Conservation (phyloP, 2,113 vertebrate genomes). For the Hirundichthys speculiger region DNA sequence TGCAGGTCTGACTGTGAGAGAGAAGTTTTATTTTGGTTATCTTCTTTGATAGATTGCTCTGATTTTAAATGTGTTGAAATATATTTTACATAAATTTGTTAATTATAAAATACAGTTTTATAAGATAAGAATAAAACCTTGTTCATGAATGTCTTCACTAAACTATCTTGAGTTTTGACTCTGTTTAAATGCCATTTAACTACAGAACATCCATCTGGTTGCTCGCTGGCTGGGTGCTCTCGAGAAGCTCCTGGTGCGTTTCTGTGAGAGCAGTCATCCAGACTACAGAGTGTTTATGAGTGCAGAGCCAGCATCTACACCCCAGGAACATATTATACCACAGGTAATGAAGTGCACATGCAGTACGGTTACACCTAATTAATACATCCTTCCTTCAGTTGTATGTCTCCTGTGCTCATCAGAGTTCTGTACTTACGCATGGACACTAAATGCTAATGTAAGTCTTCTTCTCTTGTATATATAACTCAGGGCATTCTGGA, state of each 20-base stretch:
- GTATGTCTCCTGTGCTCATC: neutral
- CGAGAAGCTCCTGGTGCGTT: slow-evolving; percentile 83
- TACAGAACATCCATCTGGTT: slow-evolving; percentile 86
- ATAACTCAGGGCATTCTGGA: slow-evolving; percentile 80
- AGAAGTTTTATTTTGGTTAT: neutral
- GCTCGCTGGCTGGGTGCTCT: slow-evolving; percentile 81
- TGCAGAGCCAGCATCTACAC: slow-evolving; percentile 77
- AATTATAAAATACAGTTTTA: no score
- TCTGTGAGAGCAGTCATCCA: slow-evolving; percentile 79
- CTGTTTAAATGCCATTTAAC: neutral
- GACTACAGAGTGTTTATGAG: slow-evolving; percentile 80
- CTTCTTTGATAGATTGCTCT: neutral
- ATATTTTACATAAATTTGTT: no score
- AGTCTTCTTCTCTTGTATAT: neutral
- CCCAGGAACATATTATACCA: slow-evolving; percentile 81
- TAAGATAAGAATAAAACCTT: no score
- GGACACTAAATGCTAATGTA: neutral
- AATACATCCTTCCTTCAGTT: neutral
- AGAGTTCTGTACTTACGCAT: neutral
- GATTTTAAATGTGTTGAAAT: no score
- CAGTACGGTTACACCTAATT: neutral
- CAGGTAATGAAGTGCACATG: slow-evolving; percentile 53
- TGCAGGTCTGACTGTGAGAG: slow-evolving; percentile 80
- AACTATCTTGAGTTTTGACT: neutral
- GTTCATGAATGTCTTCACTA: no score